These are phyloP conservation scores for Aproaerema taeniolella DNA, from an alignment of 2,888 invertebrate genomes.

Conservation along the genomic window DNA sequence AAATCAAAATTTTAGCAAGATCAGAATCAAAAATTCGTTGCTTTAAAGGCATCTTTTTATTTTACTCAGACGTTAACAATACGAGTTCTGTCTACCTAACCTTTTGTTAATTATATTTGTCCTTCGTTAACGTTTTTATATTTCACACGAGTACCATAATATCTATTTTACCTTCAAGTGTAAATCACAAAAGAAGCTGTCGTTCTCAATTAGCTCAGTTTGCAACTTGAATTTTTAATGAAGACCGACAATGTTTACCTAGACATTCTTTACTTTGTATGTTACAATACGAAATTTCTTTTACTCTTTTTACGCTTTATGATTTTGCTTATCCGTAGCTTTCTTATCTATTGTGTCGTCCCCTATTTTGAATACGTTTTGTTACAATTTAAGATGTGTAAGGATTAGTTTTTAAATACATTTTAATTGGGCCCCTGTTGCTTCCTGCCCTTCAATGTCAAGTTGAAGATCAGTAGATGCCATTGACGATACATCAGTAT, in stretches of 20 bases:
- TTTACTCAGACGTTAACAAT: too few species aligned
- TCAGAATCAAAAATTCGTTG: too few species aligned
- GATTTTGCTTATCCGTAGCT: neutral
- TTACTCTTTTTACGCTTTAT: neutral
- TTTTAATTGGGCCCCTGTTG: conserved; percentile 56
- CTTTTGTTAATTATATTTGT: neutral
- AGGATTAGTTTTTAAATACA: conserved; percentile 55
- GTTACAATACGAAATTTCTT: too few species aligned
- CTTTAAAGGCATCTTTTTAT: too few species aligned
- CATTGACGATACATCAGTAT: conserved; percentile 32
- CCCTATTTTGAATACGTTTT: conserved; percentile 10
- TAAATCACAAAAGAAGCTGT: conserved; percentile 40
- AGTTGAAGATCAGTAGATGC: conserved; percentile 22
- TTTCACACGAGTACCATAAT: conserved; percentile 40
- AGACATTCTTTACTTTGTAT: neutral
- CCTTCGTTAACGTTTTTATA: neutral
- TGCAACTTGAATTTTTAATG: conserved; percentile 38
- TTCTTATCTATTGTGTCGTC: neutral
- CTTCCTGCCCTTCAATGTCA: conserved; percentile 19
- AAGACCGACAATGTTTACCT: conserved; percentile 28
- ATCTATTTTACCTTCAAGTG: conserved; percentile 28
- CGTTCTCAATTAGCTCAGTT: conserved; percentile 44
- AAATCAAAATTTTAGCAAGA: too few species aligned
- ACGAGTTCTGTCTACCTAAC: too few species aligned
- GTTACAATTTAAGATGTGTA: conserved; percentile 23